Base-by-base conservation (phyloP, 1,140 invertebrate species). In the Geopemphigus sp. region DNA sequence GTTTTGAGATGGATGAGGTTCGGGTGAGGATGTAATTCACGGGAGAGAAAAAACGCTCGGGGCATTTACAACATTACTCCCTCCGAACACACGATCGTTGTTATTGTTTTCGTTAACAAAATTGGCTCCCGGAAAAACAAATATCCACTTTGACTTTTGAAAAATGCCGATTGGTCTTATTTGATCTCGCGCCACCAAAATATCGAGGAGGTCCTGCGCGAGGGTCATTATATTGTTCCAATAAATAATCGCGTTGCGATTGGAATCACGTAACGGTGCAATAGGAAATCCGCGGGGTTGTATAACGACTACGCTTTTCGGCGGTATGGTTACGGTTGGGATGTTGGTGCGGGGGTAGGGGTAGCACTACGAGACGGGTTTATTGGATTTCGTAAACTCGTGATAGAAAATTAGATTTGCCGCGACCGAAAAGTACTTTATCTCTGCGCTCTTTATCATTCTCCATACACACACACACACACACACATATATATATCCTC, bases 331-430 rank as follows among this genome's bases (percentile, higher is more conserved):
- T 19, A 59, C 17, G 26, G 29, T 12, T 12, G 47, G 1, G 47
- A n/a, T n/a, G n/a, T n/a, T 11, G 39, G 64, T 15, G 63, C 11
- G 14, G 59, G 24, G 14, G n/a, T n/a, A n/a, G 32, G 24, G 56
- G 39, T 39, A 47, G 29, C 32, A 50, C 47, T 5, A 11, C 47
- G 14, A 14, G 47, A 12, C 22, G 57, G 63, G 56, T 78, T 78
- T 78, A 78, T 78, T 78, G 74, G 74, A 78, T 78, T 78, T 78
- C 53, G 74, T 78, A 78, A 78, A 78, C 74, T 63, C 74, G 74
- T 78, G 57, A 78, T 78, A 50, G 54, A 78, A 78, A 61, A 78
- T 78, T 78, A 78, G 74, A 78, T 78, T 78, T 78, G 57, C 17
- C 57, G 74, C 57, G 57, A 78, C 74, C 54, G 74, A 78, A 61